phyloP scores from a whole-genome alignment of 1,140 invertebrate species.

The Hypsibius dujardini region DNA sequence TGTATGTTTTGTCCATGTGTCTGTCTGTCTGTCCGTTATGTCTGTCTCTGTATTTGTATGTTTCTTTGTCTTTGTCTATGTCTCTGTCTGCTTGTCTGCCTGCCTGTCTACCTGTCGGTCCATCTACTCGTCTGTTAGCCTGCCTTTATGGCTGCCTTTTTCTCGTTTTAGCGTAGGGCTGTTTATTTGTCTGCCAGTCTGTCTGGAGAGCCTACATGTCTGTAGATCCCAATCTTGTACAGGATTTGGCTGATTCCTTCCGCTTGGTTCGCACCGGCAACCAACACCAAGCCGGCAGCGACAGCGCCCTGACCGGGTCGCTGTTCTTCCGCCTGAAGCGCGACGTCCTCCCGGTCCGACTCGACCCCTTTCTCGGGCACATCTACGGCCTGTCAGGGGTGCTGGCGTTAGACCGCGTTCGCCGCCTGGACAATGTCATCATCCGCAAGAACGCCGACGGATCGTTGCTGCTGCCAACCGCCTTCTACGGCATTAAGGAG shows the following conservation, averaged over 20 bases:
- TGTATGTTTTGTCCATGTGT: too few relatives aligned
- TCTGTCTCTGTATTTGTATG: too few relatives aligned
- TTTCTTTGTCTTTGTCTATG: too few relatives aligned
- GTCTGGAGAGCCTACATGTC: slow-evolving; percentile 23
- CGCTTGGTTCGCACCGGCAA: slow-evolving; percentile 70
- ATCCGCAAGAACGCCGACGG: neutral
- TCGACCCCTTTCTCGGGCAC: neutral
- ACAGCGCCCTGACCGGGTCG: slow-evolving; percentile 86
- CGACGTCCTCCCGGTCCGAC: neutral
- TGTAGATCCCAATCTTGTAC: slow-evolving; percentile 26
- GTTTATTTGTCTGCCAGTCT: too few relatives aligned
- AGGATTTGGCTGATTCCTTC: slow-evolving; percentile 17
- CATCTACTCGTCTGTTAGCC: too few relatives aligned
- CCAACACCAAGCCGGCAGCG: slow-evolving; percentile 93
- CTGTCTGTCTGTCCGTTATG: too few relatives aligned
- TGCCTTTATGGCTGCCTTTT: too few relatives aligned
- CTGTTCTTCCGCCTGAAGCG: slow-evolving; percentile 57
- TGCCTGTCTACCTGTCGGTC: too few relatives aligned
- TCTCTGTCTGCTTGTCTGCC: too few relatives aligned
- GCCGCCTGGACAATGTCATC: neutral
- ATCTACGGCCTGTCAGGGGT: slow-evolving; percentile 3
- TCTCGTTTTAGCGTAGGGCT: too few relatives aligned
- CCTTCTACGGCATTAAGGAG: too few relatives aligned
- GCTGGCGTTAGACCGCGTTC: neutral
- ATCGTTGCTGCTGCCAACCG: neutral